Conservation (phyloP, 2,113 vertebrate species). For the Papio anubis region DNA sequence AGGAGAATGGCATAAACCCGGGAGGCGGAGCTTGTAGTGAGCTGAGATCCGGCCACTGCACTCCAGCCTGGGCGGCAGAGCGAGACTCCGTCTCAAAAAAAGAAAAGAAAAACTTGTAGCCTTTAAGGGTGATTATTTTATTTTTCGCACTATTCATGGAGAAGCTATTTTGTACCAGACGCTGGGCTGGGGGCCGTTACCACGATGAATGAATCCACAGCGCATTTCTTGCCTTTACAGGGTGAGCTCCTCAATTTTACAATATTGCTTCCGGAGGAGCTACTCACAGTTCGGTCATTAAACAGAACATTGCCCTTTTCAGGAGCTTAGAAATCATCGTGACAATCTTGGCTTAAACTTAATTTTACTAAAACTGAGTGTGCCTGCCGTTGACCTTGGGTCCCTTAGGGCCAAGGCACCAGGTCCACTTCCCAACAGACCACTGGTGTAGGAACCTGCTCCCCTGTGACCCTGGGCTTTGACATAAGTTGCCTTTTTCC, state of each 20-base stretch:
- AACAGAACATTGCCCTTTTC: neutral
- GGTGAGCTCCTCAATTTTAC: neutral
- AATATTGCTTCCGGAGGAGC: neutral
- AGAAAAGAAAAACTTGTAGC: neutral
- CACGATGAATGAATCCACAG: neutral
- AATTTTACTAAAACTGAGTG: neutral
- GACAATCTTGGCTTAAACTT: neutral
- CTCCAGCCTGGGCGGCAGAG: no score
- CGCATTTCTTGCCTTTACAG: neutral
- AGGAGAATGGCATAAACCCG: no score
- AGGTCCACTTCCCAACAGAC: neutral
- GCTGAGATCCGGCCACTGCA: no score
- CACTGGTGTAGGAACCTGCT: rapidly evolving
- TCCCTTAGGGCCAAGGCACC: neutral
- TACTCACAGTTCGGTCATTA: neutral
- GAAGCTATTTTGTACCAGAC: neutral
- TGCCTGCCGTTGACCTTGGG: neutral
- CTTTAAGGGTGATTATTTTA: neutral
- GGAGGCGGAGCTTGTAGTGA: no score
- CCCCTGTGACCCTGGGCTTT: neutral
- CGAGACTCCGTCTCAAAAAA: no score
- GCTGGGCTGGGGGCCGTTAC: neutral
- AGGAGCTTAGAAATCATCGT: neutral
- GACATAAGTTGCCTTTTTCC: neutral
- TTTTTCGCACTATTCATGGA: neutral